Base-by-base conservation (phyloP, 1,140 invertebrate species). In the Aricia agestis region DNA sequence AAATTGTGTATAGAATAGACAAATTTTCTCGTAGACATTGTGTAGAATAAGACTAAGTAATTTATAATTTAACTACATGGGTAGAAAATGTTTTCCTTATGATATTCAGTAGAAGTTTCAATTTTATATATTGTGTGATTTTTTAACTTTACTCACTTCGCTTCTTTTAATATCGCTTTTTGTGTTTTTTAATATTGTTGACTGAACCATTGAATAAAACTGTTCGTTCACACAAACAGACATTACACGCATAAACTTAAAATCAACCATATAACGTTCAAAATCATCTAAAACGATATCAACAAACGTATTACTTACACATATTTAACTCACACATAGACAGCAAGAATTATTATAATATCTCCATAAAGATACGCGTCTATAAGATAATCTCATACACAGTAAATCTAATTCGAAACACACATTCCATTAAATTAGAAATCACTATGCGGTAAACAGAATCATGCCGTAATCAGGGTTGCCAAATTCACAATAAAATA, bases 151-250 rank as follows among this genome's bases (percentile, higher is more conserved):
- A 57, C 85, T 87, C 80, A 76, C 87, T 87, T 82, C 74, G 89
- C 86, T 89, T 91, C 71, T 79, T 81, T 85, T 74, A 81, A 78
- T 86, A 78, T 87, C 80, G 87, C 89, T 91, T 91, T 90, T 84
- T 77, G 71, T 88, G 85, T 91, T 82, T 77, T 75, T 73, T 70
- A 75, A 85, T 86, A 84, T 7, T 36, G 36, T 36, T 91, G 89
- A 83, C 87, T 91, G 89, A 91, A 90, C 89, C 84, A 85, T 72
- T 52, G 59, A 11, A 63, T n/a, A 63, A 63, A 63, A 63, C 18
- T 63, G 59, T 63, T 63, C 59, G 17, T 63, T 63, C 19, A 52
- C 13, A 52, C 13, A 52, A 11, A 52, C 6, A 52, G 3, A 52
- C 45, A 9, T 52, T 1, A 42, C 41, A 42, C 41, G n/a, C 42